Evolutionary conservation across 1,140 invertebrate genomes (phyloP).

Genomic region (Pentalonia nigronervosa): DNA sequence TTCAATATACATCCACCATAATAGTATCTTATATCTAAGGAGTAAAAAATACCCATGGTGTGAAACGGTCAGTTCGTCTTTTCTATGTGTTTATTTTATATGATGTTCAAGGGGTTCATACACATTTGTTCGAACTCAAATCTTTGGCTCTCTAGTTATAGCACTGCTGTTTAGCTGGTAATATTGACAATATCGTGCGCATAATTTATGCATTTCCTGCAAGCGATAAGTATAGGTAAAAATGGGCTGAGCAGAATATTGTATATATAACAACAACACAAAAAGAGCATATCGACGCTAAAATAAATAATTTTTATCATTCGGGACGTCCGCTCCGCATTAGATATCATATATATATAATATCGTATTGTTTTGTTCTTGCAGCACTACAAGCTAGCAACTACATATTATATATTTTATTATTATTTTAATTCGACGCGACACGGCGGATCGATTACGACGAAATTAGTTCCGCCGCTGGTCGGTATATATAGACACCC

Average conservation of each 20-base stretch:
- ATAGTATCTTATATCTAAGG: too few species aligned
- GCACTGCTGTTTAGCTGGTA: too few species aligned
- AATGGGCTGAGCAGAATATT: too few species aligned
- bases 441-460: neutral
- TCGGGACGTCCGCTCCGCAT: neutral
- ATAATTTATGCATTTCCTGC: too few species aligned
- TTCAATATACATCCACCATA: too few species aligned
- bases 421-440: neutral
- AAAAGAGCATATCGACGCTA: neutral
- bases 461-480: conserved; percentile 25
- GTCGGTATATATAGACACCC: neutral
- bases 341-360: neutral
- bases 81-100: too few species aligned
- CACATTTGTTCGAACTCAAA: too few species aligned
- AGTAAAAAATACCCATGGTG: too few species aligned
- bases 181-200: neutral
- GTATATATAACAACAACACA: too few species aligned
- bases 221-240: neutral
- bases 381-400: neutral
- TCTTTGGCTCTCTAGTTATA: too few species aligned
- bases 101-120: too few species aligned
- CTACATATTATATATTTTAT: neutral
- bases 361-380: neutral
- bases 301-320: neutral
- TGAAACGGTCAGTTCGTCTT: too few species aligned